Conservation (phyloP, 2,113 vertebrate genomes). For the Phaethornis superciliosus region DNA sequence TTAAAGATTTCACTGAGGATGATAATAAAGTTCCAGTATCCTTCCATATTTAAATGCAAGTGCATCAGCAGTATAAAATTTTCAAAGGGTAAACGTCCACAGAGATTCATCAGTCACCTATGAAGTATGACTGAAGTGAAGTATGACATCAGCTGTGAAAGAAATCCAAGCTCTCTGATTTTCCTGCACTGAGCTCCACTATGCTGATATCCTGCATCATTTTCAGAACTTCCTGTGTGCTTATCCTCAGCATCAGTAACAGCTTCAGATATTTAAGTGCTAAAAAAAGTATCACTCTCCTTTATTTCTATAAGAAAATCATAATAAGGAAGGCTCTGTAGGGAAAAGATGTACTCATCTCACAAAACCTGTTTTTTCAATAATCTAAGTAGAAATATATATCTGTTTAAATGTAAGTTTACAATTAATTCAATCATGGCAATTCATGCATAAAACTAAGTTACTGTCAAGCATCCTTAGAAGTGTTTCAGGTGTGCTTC, state of each 20-base stretch:
- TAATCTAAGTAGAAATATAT: background rate
- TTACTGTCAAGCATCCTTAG: background rate
- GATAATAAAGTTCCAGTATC: constrained; percentile 34
- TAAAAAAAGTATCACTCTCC: background rate
- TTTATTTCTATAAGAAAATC: background rate
- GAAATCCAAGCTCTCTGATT: background rate
- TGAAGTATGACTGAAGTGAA: background rate
- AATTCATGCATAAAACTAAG: background rate
- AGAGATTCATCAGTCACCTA: background rate
- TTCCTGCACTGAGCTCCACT: background rate
- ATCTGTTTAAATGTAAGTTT: background rate
- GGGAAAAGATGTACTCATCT: background rate
- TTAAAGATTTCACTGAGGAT: constrained; percentile 46
- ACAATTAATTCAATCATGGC: background rate
- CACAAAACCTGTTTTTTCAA: background rate
- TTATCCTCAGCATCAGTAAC: background rate
- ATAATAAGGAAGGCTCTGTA: too few relatives aligned
- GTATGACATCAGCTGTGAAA: background rate
- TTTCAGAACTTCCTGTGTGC: background rate
- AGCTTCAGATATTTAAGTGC: background rate
- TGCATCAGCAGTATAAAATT: background rate
- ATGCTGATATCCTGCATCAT: background rate
- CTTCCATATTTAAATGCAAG: constrained; percentile 42
- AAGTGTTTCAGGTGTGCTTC: background rate
- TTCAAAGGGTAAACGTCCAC: background rate